A percentile compares a stretch with the other conserved stretches of the same genome.
These are phyloP conservation scores for Sialia sialis DNA, from an alignment of 2,113 vertebrate genomes.

Conservation along the genomic window DNA sequence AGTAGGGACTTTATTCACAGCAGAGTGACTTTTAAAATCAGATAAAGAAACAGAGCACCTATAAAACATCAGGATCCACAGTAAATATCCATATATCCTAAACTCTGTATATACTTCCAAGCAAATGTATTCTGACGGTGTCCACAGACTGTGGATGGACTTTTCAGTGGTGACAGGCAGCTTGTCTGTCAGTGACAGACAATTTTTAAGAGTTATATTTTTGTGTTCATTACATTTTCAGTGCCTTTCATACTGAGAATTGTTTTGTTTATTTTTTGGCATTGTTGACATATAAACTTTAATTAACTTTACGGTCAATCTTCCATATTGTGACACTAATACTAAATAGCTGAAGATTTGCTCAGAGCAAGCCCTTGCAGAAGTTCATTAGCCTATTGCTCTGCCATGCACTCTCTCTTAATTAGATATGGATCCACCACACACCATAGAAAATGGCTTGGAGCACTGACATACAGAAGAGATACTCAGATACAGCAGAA, in stretches of 20 bases:
- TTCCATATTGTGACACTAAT: background rate
- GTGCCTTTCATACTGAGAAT: background rate
- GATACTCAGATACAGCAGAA: background rate
- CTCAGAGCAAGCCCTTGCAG: background rate
- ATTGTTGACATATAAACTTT: background rate
- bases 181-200: background rate
- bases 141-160: background rate
- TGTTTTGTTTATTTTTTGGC: background rate
- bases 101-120: background rate
- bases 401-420: background rate
- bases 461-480: background rate
- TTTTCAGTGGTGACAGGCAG: background rate
- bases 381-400: background rate
- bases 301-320: background rate
- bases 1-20: background rate
- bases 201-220: background rate
- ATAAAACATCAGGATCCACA: background rate
- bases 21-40: background rate
- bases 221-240: background rate
- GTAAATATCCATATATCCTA: background rate
- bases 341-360: background rate
- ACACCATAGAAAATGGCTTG: background rate
- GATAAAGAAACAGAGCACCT: background rate
- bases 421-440: background rate
- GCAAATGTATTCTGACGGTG: background rate